Conservation (phyloP, 2,113 vertebrate genomes). For the Tachuris rubrigastra region DNA sequence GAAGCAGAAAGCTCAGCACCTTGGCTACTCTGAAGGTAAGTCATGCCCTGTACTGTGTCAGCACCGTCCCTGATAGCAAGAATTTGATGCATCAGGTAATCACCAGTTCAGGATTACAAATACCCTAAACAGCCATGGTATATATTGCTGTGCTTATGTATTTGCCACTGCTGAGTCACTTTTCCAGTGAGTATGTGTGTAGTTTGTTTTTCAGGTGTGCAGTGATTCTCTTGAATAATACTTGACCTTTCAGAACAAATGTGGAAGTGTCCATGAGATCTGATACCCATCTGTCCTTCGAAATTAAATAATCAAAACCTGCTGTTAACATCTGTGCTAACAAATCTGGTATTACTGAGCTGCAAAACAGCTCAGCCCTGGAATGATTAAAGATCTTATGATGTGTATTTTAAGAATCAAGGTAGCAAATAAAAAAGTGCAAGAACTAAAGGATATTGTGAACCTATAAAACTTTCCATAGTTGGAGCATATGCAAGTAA, state of each 20-base stretch:
- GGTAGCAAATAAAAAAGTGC: neutral
- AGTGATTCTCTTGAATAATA: neutral
- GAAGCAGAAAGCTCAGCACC: constrained; percentile 77
- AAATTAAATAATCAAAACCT: neutral
- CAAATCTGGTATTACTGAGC: neutral
- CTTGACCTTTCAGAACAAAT: neutral
- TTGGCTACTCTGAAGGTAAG: constrained; percentile 81
- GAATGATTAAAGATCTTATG: neutral
- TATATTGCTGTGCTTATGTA: neutral
- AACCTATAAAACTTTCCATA: neutral
- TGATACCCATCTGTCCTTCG: neutral
- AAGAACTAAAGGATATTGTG: neutral
- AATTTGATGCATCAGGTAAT: neutral
- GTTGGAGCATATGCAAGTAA: neutral
- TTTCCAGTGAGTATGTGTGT: neutral
- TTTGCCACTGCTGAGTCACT: neutral
- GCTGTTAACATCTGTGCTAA: neutral
- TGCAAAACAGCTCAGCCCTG: neutral
- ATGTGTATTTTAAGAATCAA: neutral
- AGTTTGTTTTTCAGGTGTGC: neutral
- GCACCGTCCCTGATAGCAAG: neutral
- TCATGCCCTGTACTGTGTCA: neutral
- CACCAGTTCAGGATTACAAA: neutral
- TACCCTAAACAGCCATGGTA: neutral
- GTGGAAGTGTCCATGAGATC: neutral